Evolutionary conservation across 2,113 vertebrate genomes (phyloP).

Genomic region (Buteo buteo): DNA sequence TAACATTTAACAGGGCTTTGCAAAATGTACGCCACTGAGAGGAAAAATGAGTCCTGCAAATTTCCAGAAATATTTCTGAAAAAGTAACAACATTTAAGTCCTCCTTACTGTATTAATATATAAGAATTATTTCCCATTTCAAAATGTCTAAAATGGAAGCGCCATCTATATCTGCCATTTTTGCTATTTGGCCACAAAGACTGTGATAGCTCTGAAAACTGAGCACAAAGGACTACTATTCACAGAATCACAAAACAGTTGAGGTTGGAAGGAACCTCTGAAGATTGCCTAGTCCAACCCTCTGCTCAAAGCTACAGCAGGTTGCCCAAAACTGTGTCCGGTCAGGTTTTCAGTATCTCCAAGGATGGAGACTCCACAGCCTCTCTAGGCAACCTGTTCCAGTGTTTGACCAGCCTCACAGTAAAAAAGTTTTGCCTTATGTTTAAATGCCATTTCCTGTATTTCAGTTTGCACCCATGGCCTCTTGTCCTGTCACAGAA

Average conservation of each 20-base stretch:
- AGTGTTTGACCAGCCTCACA: not conserved
- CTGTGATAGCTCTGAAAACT: not conserved
- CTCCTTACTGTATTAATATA: not conserved
- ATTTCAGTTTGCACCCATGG: not conserved
- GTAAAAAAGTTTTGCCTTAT: not conserved
- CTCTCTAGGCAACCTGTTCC: not conserved
- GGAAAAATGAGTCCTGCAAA: not conserved
- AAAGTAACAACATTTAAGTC: not conserved
- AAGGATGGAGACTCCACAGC: not conserved
- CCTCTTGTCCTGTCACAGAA: not conserved
- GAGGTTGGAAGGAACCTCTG: not conserved
- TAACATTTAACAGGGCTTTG: not conserved
- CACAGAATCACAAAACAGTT: not conserved
- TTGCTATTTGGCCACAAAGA: not conserved
- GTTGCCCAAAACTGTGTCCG: not conserved
- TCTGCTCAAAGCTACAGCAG: not conserved
- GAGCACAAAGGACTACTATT: not conserved
- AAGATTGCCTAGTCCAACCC: not conserved
- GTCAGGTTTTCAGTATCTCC: not conserved
- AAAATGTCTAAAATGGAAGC: not conserved
- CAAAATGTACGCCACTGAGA: not conserved
- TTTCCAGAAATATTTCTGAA: not conserved
- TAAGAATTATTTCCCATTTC: not conserved
- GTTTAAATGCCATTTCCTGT: not conserved
- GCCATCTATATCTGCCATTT: not conserved